Evolutionary conservation across 2,797 vertebrate species (phyloP).

Genomic region (Caiman crocodilus): DNA sequence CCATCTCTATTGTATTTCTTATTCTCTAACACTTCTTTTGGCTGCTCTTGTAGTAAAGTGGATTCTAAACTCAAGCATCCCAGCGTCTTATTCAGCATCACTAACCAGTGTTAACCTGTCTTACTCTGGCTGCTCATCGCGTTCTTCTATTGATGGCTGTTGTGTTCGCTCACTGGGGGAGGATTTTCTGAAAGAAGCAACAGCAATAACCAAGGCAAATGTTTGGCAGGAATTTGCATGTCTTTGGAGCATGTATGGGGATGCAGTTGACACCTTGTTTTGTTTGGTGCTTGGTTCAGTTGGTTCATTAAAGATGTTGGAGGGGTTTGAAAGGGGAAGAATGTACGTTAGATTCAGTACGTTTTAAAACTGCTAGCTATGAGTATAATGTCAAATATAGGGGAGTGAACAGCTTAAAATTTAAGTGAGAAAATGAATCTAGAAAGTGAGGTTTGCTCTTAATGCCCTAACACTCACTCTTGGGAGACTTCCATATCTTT

Average conservation of each 20-base stretch:
- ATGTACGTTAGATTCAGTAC: constrained; percentile 22
- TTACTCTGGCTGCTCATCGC: constrained; percentile 81
- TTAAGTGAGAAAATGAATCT: constrained; percentile 57
- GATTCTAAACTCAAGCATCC: constrained; percentile 78
- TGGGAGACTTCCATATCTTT: constrained; percentile 77
- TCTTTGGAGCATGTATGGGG: constrained; percentile 86
- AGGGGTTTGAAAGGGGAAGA: constrained; percentile 56
- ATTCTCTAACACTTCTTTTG: constrained; percentile 81
- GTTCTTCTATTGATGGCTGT: constrained; percentile 76
- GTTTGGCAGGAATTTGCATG: constrained; percentile 84
- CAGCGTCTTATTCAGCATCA: constrained; percentile 80
- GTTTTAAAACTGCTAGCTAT: constrained; percentile 12
- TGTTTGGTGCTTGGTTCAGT: constrained; percentile 37
- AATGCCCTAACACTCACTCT: constrained; percentile 84
- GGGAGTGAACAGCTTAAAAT: constrained; percentile 50
- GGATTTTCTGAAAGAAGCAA: constrained; percentile 79
- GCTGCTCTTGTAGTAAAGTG: constrained; percentile 82
- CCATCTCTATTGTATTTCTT: constrained; percentile 70
- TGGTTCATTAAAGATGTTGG: constrained; percentile 1
- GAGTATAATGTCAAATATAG: constrained; percentile 32
- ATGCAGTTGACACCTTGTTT: constrained; percentile 71
- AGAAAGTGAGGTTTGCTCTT: constrained; percentile 64
- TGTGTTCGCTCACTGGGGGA: constrained; percentile 81
- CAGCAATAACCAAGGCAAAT: constrained; percentile 83
- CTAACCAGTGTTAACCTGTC: constrained; percentile 86